These are phyloP conservation scores for Musca vetustissima DNA, from an alignment of 1,140 invertebrate genomes.

Conservation along the genomic window DNA sequence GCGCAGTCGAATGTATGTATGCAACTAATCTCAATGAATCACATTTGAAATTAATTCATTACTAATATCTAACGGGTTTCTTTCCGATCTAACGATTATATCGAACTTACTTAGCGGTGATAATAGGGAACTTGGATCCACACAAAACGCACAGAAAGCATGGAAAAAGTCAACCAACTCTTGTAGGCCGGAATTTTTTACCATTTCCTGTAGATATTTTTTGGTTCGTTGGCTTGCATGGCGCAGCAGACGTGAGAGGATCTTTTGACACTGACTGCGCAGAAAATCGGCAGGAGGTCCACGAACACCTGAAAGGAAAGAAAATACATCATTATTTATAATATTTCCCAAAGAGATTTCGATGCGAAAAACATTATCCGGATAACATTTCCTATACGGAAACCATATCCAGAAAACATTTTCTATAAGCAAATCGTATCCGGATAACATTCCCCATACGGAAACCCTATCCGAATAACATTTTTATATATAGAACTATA, in stretches of 20 bases:
- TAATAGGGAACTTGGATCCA: conserved; percentile 80
- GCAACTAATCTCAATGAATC: too few relatives aligned
- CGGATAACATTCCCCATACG: too few relatives aligned
- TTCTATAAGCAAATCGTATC: too few relatives aligned
- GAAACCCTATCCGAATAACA: conserved; percentile 62
- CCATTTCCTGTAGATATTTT: conserved; percentile 75
- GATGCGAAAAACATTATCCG: too few relatives aligned
- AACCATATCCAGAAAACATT: too few relatives aligned
- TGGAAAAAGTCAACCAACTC: conserved; percentile 94
- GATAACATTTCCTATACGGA: too few relatives aligned
- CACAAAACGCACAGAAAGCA: conserved; percentile 92
- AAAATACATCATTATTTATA: conserved; percentile 27
- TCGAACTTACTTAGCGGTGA: conserved; percentile 78
- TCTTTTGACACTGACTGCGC: conserved; percentile 82
- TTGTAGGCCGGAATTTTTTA: conserved; percentile 72
- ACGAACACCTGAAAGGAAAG: conserved; percentile 62
- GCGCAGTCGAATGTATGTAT: too few relatives aligned
- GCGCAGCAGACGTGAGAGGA: conserved; percentile 74
- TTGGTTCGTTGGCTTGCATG: conserved; percentile 73
- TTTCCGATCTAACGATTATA: background rate
- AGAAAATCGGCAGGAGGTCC: conserved; percentile 88
- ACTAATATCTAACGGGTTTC: too few relatives aligned
- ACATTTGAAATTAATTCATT: too few relatives aligned
- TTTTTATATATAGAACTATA: background rate
- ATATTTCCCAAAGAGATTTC: too few relatives aligned